These are phyloP conservation scores for Notospermus geniculatus DNA, from an alignment of 1,140 invertebrate genomes.

Conservation along the genomic window DNA sequence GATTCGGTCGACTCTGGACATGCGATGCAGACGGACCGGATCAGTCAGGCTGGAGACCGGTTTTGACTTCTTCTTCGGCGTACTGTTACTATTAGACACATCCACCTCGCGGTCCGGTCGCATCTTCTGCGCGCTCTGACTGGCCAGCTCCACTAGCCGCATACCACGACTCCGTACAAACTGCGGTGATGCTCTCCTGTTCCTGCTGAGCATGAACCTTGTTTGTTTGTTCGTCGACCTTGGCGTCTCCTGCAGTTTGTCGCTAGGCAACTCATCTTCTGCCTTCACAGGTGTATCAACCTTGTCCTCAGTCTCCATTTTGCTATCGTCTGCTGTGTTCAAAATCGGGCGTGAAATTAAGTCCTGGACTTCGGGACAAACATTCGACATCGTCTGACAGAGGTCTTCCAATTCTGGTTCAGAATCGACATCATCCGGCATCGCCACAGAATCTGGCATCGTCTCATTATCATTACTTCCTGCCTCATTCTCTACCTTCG, in stretches of 20 bases:
- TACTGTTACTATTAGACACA: neutral
- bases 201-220: neutral
- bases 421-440: too few relatives aligned
- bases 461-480: too few relatives aligned
- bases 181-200: neutral
- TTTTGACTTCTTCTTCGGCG: too few relatives aligned
- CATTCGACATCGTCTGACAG: too few relatives aligned
- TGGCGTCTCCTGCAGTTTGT: neutral
- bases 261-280: neutral
- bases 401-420: too few relatives aligned
- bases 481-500: too few relatives aligned
- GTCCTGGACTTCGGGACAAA: too few relatives aligned
- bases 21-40: too few relatives aligned
- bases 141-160: neutral
- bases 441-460: too few relatives aligned
- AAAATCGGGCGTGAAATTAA: too few relatives aligned
- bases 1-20: neutral
- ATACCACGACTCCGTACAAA: neutral
- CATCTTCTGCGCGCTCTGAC: neutral
- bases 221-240: neutral
- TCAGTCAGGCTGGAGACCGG: too few relatives aligned
- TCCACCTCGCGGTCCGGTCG: neutral
- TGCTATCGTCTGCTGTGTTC: too few relatives aligned
- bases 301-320: neutral
- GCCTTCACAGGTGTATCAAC: neutral